Conservation (phyloP, 1,140 invertebrate species). For the Planococcus citri region DNA sequence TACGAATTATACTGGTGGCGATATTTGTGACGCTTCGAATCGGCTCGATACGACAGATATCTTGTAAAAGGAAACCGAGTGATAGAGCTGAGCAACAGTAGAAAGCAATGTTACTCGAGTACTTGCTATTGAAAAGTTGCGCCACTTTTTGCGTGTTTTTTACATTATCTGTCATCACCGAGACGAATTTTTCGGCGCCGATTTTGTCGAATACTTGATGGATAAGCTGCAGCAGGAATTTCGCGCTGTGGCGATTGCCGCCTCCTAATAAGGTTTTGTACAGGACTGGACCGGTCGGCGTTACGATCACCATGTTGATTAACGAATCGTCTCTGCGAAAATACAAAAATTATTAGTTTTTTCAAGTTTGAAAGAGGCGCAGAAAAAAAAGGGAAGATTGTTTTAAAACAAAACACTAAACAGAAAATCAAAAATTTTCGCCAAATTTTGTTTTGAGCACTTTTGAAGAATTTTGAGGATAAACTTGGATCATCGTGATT, state of each 20-base stretch:
- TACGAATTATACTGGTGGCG: not conserved
- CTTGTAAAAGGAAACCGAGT: constrained; percentile 8
- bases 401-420: too few species aligned
- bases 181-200: constrained; percentile 29
- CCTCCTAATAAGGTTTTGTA: constrained; percentile 27
- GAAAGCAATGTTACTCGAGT: not conserved
- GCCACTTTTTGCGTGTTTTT: constrained; percentile 28
- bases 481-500: too few species aligned
- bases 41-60: constrained; percentile 9
- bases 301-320: constrained; percentile 29
- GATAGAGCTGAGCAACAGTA: constrained; percentile 14
- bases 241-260: constrained; percentile 28
- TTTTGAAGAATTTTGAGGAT: too few species aligned
- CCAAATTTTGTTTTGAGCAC: too few species aligned
- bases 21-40: not conserved
- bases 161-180: constrained; percentile 29
- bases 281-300: constrained; percentile 30
- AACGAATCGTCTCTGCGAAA: not conserved
- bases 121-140: not conserved
- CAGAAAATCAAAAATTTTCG: too few species aligned
- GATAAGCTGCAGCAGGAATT: constrained; percentile 28
- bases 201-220: constrained; percentile 29
- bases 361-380: too few species aligned
- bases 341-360: too few species aligned
- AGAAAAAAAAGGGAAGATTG: too few species aligned